Base-by-base conservation (phyloP, 1,140 invertebrate species). In the Caenorhabditis latens region DNA sequence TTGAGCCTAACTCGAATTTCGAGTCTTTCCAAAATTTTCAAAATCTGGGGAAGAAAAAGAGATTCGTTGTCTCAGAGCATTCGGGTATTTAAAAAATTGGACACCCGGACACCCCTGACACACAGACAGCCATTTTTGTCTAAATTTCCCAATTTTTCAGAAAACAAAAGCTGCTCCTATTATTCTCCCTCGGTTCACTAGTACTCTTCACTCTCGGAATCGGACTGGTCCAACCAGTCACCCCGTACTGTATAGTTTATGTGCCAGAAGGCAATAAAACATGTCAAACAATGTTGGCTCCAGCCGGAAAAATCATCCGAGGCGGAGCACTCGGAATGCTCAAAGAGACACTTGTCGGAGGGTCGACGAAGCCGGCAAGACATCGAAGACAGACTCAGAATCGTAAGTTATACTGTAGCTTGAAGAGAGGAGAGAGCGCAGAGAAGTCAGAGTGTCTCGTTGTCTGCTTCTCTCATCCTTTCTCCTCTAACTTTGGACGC, bases 181-280 rank as follows among this genome's bases (percentile, higher is more conserved):
- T 99, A n/a, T 96, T 95, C 55, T 98, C 97, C 0, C 93, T 99
- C 16, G 95, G 96, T 6, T 96, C 96, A 84, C 99, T 98, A 97
- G 96, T 99, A 46, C 94, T 98, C 16, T 99, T 99, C 93, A 99
- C 98, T 9, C 94, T 99, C 75, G 96, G 97, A 0, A 93, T 99
- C 88, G 97, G 97, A 43, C 98, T 98, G 92, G 96, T 99, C 85
- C 96, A 98, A 91, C 98, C 98, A 0, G 95, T 96, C 11, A 95
- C 97, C 1, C 95, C 96, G 19, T 95, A 95, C 9, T 99, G 98
- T 92, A 94, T 95, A 50, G 94, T 94, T 4, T 94, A 94, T 71
- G 98, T 98, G 93, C 93, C 86, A 63, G 87, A 61, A 63, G 58
- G 71, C 14, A 88, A 88, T 58, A 84, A 84, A 53, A 57, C 83